Evolutionary conservation across 2,113 vertebrate genomes (phyloP), one percentile per base, ranked within the genome.

Genomic region (Rousettus leschenaultii): DNA sequence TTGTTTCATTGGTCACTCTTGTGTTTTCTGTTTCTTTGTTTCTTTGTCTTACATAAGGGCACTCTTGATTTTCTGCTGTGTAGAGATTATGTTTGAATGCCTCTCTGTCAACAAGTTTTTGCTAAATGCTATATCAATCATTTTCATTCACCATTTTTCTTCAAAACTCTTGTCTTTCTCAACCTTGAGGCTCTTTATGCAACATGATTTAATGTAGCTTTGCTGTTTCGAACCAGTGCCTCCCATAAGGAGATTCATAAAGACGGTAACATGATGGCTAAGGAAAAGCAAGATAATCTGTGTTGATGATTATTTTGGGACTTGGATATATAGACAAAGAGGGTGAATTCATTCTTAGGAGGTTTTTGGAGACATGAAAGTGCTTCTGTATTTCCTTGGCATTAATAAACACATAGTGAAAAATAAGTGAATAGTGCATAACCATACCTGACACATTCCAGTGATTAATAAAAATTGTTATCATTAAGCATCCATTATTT

Each of bases 11-110:
- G 88, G 21, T 57, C 26, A 73, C 10, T 38, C 33, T 78, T 19
- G 13, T 24, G 8, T 10, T 3, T 22, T 59, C 22, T 57, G 55
- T 22, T 26, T 59, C 6, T 59, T 59, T 24, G 57, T 59, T 24
- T 59, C 3, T 57, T 57, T 57, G 55, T 82, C 55, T 90, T 68
- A 7, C 33, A 70, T 43, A 74, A 84, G 24, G 15, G 65, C 2
- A 59, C 5, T 96, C 33, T 89, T 94, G n/a, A 88, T 95, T 22
- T 90, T 90, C 26, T 61, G 33, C 33, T 94, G 6, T 68, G 35
- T 51, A 16, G 55, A 92, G 35, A 90, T 40, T 48, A 66, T 79
- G 45, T 92, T 70, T 84, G 70, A 94, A 68, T 92, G 24, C 4
- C 19, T 92, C 18, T 92, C 8, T 53, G 35, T 61, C 55, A 90